Evolutionary conservation across 2,797 vertebrate species (phyloP).

Genomic region (Alauda arvensis): DNA sequence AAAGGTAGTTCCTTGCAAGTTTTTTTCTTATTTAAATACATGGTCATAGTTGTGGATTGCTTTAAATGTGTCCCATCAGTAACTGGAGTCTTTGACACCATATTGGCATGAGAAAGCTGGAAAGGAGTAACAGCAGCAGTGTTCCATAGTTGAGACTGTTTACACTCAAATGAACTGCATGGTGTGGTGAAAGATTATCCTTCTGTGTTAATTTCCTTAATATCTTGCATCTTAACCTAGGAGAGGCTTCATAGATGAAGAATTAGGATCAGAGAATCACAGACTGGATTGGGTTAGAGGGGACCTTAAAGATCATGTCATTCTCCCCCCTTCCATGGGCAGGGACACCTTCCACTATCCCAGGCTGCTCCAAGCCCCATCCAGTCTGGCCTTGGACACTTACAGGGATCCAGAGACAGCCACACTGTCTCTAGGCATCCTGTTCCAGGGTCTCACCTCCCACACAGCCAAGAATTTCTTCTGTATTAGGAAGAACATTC

Average conservation of each 20-base stretch:
- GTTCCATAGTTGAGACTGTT: not conserved
- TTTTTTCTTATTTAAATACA: not conserved
- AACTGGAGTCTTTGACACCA: not conserved
- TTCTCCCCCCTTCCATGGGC: not conserved
- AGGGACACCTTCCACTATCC: not conserved
- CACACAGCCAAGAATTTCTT: not conserved
- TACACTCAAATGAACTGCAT: not conserved
- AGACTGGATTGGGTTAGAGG: not conserved
- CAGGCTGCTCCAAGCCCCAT: accelerated
- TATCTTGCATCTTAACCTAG: not conserved
- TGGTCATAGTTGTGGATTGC: not conserved
- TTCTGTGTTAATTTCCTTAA: not conserved
- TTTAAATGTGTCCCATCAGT: not conserved
- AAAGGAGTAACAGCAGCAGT: not conserved
- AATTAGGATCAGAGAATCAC: not conserved
- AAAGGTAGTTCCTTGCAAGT: not conserved
- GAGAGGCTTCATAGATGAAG: not conserved
- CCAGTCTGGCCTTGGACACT: not conserved
- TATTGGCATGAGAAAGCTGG: not conserved
- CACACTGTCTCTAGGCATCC: not conserved
- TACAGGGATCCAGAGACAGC: not conserved
- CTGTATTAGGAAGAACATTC: not conserved
- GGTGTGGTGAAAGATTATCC: not conserved
- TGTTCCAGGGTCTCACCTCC: not conserved
- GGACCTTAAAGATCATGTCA: not conserved